A percentile compares a stretch with the other conserved stretches of the same genome.
phyloP scores from a whole-genome alignment of 2,888 invertebrate genomes.

The Perizoma affinitatum region DNA sequence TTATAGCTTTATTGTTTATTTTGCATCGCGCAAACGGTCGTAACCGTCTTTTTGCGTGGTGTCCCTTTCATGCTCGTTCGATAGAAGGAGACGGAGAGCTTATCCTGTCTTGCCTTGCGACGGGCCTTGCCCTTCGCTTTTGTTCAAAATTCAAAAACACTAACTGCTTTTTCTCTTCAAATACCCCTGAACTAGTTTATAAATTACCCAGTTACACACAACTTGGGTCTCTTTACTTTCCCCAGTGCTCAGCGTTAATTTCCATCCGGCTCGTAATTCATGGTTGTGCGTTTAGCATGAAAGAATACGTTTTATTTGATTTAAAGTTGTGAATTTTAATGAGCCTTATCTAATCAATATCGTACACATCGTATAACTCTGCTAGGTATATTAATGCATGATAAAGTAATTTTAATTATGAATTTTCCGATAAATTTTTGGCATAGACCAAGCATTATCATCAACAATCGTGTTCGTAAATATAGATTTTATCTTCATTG shows the following conservation, averaged over 20 bases:
- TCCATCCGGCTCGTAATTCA: neutral
- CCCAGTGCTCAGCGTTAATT: neutral
- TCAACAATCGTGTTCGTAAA: no score
- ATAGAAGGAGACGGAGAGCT: constrained; percentile 56
- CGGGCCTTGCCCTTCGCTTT: constrained; percentile 63
- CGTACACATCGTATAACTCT: constrained; percentile 17
- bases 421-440: no score
- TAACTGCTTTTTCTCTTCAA: constrained; percentile 25
- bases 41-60: constrained; percentile 71
- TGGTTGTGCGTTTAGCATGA: constrained; percentile 16
- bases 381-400: constrained; percentile 1
- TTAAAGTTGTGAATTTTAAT: constrained; percentile 34
- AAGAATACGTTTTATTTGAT: constrained; percentile 23
- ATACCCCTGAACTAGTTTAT: neutral
- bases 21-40: constrained; percentile 70
- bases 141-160: constrained; percentile 42
- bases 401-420: constrained; percentile 4
- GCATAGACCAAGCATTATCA: no score
- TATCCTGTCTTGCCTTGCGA: constrained; percentile 62
- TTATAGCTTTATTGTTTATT: constrained; percentile 75
- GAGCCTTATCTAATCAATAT: constrained; percentile 30
- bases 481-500: no score
- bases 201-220: neutral
- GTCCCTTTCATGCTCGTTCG: constrained; percentile 59
- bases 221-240: neutral